Evolutionary conservation across 2,888 invertebrate genomes (phyloP).

Genomic region (Lepidochrysops patricia): DNA sequence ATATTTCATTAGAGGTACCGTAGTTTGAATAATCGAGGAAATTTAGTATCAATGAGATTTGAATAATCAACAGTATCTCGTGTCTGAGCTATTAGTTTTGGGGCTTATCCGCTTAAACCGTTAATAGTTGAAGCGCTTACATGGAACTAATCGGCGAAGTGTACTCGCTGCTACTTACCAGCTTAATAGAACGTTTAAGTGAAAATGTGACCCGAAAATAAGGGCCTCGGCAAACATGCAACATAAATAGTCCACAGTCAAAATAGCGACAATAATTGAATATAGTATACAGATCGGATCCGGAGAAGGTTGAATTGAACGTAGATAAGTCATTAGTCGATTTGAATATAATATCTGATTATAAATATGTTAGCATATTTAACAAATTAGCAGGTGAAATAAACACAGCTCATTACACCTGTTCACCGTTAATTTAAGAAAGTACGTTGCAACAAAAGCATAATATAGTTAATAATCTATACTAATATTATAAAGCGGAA

Average conservation of each 20-base stretch:
- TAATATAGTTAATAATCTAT: too few relatives aligned
- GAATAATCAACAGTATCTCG: conserved; percentile 39
- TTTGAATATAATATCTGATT: too few relatives aligned
- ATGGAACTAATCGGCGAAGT: conserved; percentile 43
- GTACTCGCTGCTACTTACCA: not conserved
- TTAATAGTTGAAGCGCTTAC: conserved; percentile 50
- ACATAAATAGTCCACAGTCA: not conserved
- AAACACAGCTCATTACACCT: too few relatives aligned
- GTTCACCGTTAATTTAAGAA: too few relatives aligned
- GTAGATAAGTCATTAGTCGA: too few relatives aligned
- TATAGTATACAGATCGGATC: too few relatives aligned
- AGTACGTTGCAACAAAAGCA: too few relatives aligned
- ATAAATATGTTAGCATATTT: not conserved
- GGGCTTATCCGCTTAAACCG: conserved; percentile 48
- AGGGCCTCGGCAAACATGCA: not conserved
- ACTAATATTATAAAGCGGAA: too few relatives aligned
- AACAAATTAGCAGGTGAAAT: too few relatives aligned
- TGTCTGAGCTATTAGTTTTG: conserved; percentile 46
- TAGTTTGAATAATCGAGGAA: conserved; percentile 11
- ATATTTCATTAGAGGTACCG: not conserved
- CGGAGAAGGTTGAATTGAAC: too few relatives aligned
- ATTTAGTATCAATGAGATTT: conserved; percentile 21
- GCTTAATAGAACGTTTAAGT: not conserved
- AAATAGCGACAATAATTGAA: too few relatives aligned
- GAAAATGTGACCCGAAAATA: not conserved